Percentiles rank a stretch among this genome's conserved stretches.
Evolutionary conservation across 2,113 vertebrate species (phyloP).

Genomic region (Perognathus longimembris): DNA sequence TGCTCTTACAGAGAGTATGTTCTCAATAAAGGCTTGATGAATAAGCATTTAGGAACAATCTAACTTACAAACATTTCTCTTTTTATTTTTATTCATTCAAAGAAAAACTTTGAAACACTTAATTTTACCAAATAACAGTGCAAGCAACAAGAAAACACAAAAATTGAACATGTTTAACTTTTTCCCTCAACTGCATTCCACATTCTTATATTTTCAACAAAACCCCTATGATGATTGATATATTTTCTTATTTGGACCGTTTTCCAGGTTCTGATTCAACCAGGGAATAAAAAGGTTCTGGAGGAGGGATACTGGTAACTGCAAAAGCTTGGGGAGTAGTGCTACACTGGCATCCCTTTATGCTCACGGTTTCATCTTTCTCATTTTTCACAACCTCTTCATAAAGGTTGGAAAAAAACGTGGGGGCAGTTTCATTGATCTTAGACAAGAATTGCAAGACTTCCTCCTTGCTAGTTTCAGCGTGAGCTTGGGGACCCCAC

Average conservation of each 20-base stretch:
- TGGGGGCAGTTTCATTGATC: not conserved
- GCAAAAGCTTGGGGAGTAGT: not conserved
- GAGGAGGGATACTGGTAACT: not conserved
- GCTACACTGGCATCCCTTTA: not conserved
- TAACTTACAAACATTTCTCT: no score
- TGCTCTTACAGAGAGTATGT: not conserved
- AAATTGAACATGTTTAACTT: not conserved
- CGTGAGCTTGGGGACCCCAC: constrained; percentile 11
- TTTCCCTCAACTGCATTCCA: not conserved
- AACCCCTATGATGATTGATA: not conserved
- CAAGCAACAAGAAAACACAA: not conserved
- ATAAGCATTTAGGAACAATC: not conserved
- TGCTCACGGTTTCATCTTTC: not conserved
- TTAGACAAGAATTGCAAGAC: constrained; percentile 30
- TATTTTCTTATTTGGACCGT: not conserved
- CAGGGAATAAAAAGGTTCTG: accelerated
- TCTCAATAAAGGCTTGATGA: not conserved
- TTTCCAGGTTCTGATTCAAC: not conserved
- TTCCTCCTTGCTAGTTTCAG: constrained; percentile 52
- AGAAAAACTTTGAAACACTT: not conserved
- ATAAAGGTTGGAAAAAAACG: not conserved
- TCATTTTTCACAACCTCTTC: not conserved
- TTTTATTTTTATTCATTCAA: not conserved
- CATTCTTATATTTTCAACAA: not conserved
- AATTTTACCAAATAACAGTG: not conserved